A percentile compares a stretch with the other conserved stretches of the same genome.
Evolutionary conservation across 2,797 vertebrate genomes (phyloP).

Genomic region (Octomys mimax): DNA sequence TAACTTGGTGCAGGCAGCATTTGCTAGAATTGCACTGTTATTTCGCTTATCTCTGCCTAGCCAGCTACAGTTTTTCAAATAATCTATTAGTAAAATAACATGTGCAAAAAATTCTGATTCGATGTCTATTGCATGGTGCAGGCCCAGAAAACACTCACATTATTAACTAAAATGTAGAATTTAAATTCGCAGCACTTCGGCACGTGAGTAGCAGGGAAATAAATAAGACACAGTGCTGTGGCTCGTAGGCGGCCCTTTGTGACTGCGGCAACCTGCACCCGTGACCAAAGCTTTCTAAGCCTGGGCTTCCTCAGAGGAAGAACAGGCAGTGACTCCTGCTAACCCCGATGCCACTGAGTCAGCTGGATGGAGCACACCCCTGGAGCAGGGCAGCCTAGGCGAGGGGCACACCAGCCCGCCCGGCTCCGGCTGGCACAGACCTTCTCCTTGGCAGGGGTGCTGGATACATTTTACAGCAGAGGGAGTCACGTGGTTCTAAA

Average conservation of each 20-base stretch:
- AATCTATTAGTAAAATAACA: constrained; percentile 60
- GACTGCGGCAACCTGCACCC: neutral
- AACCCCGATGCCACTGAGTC: neutral
- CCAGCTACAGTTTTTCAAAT: constrained; percentile 27
- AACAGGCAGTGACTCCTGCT: neutral
- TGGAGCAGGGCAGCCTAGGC: neutral
- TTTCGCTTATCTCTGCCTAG: constrained; percentile 61
- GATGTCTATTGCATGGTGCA: neutral
- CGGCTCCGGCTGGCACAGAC: neutral
- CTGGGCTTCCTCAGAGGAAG: neutral
- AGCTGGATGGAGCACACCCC: neutral
- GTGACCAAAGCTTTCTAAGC: neutral
- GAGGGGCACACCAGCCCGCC: neutral
- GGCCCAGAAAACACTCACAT: constrained; percentile 28
- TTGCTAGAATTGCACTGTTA: constrained; percentile 25
- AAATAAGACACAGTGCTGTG: neutral
- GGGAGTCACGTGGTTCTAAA: neutral
- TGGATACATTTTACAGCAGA: neutral
- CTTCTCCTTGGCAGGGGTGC: neutral
- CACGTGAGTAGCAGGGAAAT: constrained; percentile 20
- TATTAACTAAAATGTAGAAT: constrained; percentile 31
- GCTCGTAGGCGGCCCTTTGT: neutral
- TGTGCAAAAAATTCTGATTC: constrained; percentile 39
- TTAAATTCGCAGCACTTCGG: constrained; percentile 45
- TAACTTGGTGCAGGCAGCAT: constrained; percentile 1